These are phyloP conservation scores for Oreochromis spilurus DNA, from an alignment of 2,113 vertebrate genomes.

Conservation along the genomic window DNA sequence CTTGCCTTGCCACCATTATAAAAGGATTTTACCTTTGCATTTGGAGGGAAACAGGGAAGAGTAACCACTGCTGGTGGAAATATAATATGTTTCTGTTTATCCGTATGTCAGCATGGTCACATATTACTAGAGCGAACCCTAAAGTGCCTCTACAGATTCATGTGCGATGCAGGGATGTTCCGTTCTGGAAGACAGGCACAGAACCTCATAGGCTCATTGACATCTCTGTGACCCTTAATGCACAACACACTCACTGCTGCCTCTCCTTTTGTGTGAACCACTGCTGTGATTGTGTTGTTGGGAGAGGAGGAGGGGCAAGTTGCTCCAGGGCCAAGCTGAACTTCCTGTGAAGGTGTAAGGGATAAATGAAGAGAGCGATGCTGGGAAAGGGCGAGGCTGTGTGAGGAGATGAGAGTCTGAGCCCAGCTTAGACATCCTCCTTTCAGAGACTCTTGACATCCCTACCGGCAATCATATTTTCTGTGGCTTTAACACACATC, in stretches of 20 bases:
- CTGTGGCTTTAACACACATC: slow-evolving; percentile 24
- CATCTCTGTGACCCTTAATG: slow-evolving; percentile 31
- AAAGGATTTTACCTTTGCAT: background rate
- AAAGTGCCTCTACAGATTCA: background rate
- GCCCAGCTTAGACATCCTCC: slow-evolving; percentile 61
- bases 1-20: background rate
- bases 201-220: slow-evolving; percentile 12
- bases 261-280: slow-evolving; percentile 40
- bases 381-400: slow-evolving; percentile 55
- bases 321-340: slow-evolving; percentile 59
- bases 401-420: slow-evolving; percentile 72
- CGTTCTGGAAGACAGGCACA: background rate
- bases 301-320: background rate
- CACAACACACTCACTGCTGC: slow-evolving; percentile 25
- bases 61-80: background rate
- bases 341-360: slow-evolving; percentile 72
- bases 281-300: slow-evolving; percentile 1
- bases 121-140: background rate
- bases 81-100: background rate
- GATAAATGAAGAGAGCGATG: slow-evolving; percentile 59
- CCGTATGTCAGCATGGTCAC: background rate
- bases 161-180: background rate
- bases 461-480: slow-evolving; percentile 61
- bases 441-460: slow-evolving; percentile 57
- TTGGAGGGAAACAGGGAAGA: background rate